Percentiles rank a stretch among this genome's conserved stretches.
Conservation (phyloP, 2,797 vertebrate species). For the Micrastur ruficollis region DNA sequence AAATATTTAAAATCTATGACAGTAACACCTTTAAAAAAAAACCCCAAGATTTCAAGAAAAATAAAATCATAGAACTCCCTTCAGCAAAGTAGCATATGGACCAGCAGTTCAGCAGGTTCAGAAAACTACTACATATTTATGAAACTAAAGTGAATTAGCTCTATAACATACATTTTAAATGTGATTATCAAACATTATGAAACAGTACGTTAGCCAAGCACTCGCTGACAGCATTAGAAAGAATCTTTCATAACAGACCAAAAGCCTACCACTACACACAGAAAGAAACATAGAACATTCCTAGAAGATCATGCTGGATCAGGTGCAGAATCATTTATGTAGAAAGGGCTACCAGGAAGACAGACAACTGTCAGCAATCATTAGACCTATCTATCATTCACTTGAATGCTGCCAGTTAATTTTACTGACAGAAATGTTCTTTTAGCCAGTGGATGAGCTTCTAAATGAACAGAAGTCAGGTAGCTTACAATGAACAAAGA, state of each 20-base stretch:
- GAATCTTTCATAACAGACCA: not conserved
- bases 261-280: not conserved
- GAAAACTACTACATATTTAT: not conserved
- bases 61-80: not conserved
- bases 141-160: not conserved
- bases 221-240: not conserved
- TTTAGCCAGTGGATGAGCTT: not conserved
- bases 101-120: not conserved
- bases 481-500: not conserved
- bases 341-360: not conserved
- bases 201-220: not conserved
- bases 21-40: not conserved
- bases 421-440: not conserved
- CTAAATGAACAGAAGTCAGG: not conserved
- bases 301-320: not conserved
- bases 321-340: not conserved
- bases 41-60: not conserved
- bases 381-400: not conserved
- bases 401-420: not conserved
- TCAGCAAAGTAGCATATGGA: not conserved
- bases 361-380: not conserved
- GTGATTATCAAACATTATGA: not conserved
- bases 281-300: not conserved
- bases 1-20: not conserved
- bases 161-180: not conserved